phyloP scores from a whole-genome alignment of 1,140 invertebrate genomes.

The Drosophila varians region DNA sequence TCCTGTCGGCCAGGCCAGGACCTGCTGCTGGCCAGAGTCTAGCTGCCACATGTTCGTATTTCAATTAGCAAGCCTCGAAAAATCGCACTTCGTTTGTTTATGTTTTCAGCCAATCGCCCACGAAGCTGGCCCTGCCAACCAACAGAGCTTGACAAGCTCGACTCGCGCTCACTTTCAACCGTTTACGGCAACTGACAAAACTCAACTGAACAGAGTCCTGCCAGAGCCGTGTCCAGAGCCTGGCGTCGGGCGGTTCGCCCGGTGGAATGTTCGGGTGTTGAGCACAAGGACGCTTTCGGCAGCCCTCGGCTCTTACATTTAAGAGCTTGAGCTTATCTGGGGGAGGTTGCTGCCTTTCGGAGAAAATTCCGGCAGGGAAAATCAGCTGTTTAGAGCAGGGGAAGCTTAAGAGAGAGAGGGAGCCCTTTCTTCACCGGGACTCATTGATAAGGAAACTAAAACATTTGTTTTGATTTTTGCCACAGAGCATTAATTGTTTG shows the following conservation, averaged over 20 bases:
- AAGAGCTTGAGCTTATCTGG: conserved; percentile 6
- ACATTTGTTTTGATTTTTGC: not conserved
- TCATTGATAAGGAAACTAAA: not conserved
- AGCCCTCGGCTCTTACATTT: not conserved
- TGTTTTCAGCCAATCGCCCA: conserved; percentile 45
- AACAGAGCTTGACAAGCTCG: not conserved
- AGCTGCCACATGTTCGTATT: conserved; percentile 25
- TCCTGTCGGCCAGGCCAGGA: conserved; percentile 20
- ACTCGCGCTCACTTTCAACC: conserved; percentile 57
- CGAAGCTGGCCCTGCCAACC: conserved; percentile 24
- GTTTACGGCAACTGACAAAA: conserved; percentile 78
- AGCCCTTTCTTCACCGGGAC: not conserved
- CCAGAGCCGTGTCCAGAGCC: no score
- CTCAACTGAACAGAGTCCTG: conserved; percentile 72
- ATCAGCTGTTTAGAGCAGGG: conserved; percentile 58
- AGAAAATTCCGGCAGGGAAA: conserved; percentile 66
- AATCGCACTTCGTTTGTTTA: conserved; percentile 41
- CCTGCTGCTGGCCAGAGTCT: conserved; percentile 26
- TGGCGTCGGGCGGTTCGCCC: conserved; percentile 16
- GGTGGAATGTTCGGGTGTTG: conserved; percentile 63
- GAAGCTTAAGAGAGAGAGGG: not conserved
- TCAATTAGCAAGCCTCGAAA: conserved; percentile 6
- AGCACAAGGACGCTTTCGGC: conserved; percentile 30
- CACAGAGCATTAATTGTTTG: no score
- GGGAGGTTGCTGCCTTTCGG: conserved; percentile 47